Evolutionary conservation across 2,113 vertebrate species (phyloP), one percentile per base, ranked within the genome.

Genomic region (Pseudonaja textilis): DNA sequence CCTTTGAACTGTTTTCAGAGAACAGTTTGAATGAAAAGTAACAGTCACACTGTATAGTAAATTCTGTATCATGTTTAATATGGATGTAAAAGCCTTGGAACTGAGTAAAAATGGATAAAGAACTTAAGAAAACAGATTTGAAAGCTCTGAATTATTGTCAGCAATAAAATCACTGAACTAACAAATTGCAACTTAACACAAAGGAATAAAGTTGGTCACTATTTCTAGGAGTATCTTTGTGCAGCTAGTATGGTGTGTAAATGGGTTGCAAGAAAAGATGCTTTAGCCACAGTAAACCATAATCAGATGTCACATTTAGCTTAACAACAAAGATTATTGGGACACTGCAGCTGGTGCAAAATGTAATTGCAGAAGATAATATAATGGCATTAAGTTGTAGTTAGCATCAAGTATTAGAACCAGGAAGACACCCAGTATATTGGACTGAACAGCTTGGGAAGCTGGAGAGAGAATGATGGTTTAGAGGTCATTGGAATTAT

Each of bases 1-100:
- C 97, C 88, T 97, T 96, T 97, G 95, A 96, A 93, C 96, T 97
- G 93, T 97, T 97, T 98, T 97, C 96, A 97, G 97, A 97, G 95
- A 96, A 95, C 94, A 96, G 94, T 97, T 95, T 97, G 97, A 97
- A 97, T 97, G 96, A 97, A 96, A 95, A 97, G 96, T 96, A 96
- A 93, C 94, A 91, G 91, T 94, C 96, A 96, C 95, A 96, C 96
- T 85, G 86, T 95, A 94, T 92, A 96, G 96, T 92, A 96, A 95
- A 97, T 97, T 97, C 96, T 96, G 95, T 95, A 95, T 96, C 94
- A 88, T 92, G 89, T 94, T 95, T 95, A 97, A 96, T 94, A 93
- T 1, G 0, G 88, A 94, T 93, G 90, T 97, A 95, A 96, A 97
- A 96, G 93, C 92, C 92, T 94, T 95, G 95, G 94, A 90, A 45